Evolutionary conservation across 2,797 vertebrate genomes (phyloP).

Genomic region (Spinus pinus): DNA sequence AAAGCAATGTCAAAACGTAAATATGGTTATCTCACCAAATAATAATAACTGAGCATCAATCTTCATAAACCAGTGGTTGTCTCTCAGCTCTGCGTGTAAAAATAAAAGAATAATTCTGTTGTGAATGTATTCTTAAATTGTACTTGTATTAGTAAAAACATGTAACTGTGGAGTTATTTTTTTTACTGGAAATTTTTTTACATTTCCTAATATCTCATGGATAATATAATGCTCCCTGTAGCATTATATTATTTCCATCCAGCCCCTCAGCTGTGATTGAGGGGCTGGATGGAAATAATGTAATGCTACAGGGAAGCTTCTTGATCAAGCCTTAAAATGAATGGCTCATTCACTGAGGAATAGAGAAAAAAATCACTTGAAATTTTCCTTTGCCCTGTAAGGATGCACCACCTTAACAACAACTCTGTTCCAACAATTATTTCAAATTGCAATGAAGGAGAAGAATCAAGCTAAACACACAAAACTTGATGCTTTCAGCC

Average conservation of each 20-base stretch:
- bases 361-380: not conserved
- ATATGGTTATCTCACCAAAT: not conserved
- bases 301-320: not conserved
- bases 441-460: not conserved
- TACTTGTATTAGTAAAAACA: not conserved
- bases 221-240: not conserved
- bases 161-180: not conserved
- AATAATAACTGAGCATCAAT: not conserved
- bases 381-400: not conserved
- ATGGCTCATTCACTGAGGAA: not conserved
- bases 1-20: not conserved
- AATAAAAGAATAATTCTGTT: not conserved
- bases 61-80: not conserved
- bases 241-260: no score
- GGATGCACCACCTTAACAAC: not conserved
- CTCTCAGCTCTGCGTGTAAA: not conserved
- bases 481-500: not conserved
- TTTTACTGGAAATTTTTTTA: not conserved
- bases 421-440: not conserved
- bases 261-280: not conserved
- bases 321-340: not conserved
- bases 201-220: not conserved
- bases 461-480: not conserved
- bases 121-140: not conserved
- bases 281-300: not conserved